Evolutionary conservation across 2,797 vertebrate genomes (phyloP).

Genomic region (Chaunax sp.): DNA sequence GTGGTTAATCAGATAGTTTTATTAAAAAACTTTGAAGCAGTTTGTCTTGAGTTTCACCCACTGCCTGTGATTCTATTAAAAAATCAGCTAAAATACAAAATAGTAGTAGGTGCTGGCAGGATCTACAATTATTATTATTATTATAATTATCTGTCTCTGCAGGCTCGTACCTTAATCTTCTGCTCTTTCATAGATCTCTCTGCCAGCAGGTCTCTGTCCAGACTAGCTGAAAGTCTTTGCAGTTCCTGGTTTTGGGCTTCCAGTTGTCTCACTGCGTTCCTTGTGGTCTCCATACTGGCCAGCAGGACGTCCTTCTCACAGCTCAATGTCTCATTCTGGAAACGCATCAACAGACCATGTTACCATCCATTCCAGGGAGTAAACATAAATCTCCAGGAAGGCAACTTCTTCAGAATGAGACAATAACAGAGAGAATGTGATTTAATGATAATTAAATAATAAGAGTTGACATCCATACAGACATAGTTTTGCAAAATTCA

Average conservation of each 20-base stretch:
- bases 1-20: no score
- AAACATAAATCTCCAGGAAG: not conserved
- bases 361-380: not conserved
- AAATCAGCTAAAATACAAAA: not conserved
- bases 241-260: conserved; percentile 90
- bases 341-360: conserved; percentile 1
- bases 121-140: no score
- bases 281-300: conserved; percentile 85
- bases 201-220: conserved; percentile 90
- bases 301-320: conserved; percentile 90
- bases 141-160: not conserved
- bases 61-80: not conserved
- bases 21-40: not conserved
- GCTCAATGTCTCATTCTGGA: conserved; percentile 85
- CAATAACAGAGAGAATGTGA: not conserved
- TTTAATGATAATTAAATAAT: not conserved
- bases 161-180: conserved; percentile 88
- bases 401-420: not conserved
- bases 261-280: conserved; percentile 86
- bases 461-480: no score
- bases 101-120: not conserved
- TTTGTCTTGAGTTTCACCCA: not conserved
- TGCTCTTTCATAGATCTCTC: conserved; percentile 92
- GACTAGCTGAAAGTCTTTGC: conserved; percentile 81
- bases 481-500: no score